Percentiles rank a stretch among this genome's conserved stretches.
These are phyloP conservation scores for Hypsibius dujardini DNA, from an alignment of 1,140 invertebrate species.

Conservation along the genomic window DNA sequence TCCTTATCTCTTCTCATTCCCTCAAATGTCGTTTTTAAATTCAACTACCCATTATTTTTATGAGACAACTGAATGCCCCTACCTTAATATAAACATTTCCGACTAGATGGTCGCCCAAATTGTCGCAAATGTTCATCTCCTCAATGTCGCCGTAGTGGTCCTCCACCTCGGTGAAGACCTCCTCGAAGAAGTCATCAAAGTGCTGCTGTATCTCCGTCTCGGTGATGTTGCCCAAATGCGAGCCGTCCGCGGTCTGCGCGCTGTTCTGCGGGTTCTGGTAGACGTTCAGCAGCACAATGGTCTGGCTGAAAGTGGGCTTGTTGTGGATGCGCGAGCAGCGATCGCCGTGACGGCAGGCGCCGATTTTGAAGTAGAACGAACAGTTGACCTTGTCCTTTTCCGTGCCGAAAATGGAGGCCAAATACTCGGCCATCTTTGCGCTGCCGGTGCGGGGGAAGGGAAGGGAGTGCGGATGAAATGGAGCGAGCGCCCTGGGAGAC, in stretches of 20 bases:
- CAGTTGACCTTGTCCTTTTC: constrained; percentile 99
- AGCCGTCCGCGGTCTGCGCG: constrained; percentile 80
- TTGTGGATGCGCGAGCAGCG: constrained; percentile 94
- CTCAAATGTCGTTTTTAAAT: too few relatives aligned
- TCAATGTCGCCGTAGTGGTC: constrained; percentile 94
- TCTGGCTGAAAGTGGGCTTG: constrained; percentile 92
- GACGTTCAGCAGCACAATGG: constrained; percentile 79
- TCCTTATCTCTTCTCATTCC: too few relatives aligned
- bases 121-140: constrained; percentile 99
- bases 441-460: background rate
- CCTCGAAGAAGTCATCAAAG: constrained; percentile 98
- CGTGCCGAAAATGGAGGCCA: constrained; percentile 96
- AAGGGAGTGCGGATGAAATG: too few relatives aligned
- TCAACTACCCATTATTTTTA: too few relatives aligned
- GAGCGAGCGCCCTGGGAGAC: too few relatives aligned
- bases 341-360: constrained; percentile 93
- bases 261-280: constrained; percentile 98
- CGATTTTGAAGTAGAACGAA: constrained; percentile 99
- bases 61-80: constrained; percentile 23
- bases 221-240: constrained; percentile 58
- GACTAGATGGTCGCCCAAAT: constrained; percentile 89
- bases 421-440: constrained; percentile 79
- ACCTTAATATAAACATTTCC: constrained; percentile 96
- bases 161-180: constrained; percentile 94
- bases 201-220: constrained; percentile 97